A percentile compares a stretch with the other conserved stretches of the same genome.
Evolutionary conservation across 2,797 vertebrate species (phyloP).

Genomic region (Vipera ursinii): DNA sequence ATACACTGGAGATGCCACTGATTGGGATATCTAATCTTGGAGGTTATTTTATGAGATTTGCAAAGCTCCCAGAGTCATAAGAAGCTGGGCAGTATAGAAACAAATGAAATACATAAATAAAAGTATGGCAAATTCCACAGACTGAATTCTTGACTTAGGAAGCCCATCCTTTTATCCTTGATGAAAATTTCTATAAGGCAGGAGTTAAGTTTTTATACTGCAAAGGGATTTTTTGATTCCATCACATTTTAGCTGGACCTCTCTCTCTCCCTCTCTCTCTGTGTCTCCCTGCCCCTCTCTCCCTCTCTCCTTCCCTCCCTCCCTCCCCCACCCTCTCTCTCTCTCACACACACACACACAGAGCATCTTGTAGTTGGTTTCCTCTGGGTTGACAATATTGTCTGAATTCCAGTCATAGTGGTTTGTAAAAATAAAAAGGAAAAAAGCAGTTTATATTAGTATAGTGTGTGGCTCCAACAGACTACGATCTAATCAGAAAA

Average conservation of each 20-base stretch:
- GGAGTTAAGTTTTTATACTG: neutral
- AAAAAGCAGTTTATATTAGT: neutral
- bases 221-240: neutral
- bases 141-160: neutral
- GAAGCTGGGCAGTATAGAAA: neutral
- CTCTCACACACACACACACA: neutral
- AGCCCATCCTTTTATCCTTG: neutral
- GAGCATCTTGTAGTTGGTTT: neutral
- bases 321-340: too few species aligned
- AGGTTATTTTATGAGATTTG: neutral
- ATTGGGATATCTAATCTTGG: neutral
- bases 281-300: rapidly evolving
- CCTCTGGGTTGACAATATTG: neutral
- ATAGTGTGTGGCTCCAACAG: neutral
- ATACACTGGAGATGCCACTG: neutral
- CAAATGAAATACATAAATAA: neutral
- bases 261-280: too few species aligned
- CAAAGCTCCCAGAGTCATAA: neutral
- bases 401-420: neutral
- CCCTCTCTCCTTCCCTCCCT: too few species aligned
- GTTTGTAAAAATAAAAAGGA: neutral
- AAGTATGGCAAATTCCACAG: neutral
- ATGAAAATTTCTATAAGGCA: neutral
- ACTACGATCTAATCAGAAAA: neutral
- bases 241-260: neutral